A percentile compares a stretch with the other conserved stretches of the same genome.
Evolutionary conservation across 1,140 invertebrate genomes (phyloP).

Genomic region (Saccostrea glomerata): DNA sequence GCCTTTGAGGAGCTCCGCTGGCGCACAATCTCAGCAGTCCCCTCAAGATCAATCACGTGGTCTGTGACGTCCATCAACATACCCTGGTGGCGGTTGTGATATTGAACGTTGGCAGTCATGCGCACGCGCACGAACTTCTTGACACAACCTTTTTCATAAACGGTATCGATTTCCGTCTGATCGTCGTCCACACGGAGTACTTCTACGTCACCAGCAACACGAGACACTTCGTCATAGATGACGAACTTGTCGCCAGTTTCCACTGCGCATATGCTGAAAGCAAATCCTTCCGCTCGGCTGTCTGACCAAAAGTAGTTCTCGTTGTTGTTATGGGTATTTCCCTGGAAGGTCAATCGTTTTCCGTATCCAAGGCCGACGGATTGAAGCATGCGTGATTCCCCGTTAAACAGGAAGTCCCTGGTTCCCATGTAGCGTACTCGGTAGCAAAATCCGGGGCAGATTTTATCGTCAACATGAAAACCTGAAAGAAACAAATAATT

Average conservation of each 20-base stretch:
- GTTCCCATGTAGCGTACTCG: conserved; percentile 84
- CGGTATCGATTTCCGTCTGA: conserved; percentile 74
- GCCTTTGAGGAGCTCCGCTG: conserved; percentile 58
- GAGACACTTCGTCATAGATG: conserved; percentile 84
- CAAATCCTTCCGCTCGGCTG: conserved; percentile 86
- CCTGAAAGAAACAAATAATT: conserved; percentile 79
- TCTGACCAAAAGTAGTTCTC: conserved; percentile 88
- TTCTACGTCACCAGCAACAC: conserved; percentile 79
- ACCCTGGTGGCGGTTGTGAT: conserved; percentile 82
- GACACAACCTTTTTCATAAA: conserved; percentile 78
- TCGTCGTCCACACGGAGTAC: conserved; percentile 63
- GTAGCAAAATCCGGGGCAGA: conserved; percentile 87
- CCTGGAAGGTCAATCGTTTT: conserved; percentile 87
- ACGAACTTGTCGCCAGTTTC: conserved; percentile 84
- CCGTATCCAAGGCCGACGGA: conserved; percentile 88
- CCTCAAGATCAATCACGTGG: conserved; percentile 64
- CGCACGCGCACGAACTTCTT: conserved; percentile 84
- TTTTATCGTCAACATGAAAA: conserved; percentile 86
- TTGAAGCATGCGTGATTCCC: conserved; percentile 83
- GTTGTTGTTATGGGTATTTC: conserved; percentile 83
- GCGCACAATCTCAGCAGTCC: conserved; percentile 65
- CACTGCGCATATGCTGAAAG: conserved; percentile 85
- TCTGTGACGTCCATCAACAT: conserved; percentile 68
- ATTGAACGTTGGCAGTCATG: conserved; percentile 84
- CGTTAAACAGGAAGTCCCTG: conserved; percentile 84